Conservation (phyloP, 2,113 vertebrate genomes). For the Heterotis niloticus region DNA sequence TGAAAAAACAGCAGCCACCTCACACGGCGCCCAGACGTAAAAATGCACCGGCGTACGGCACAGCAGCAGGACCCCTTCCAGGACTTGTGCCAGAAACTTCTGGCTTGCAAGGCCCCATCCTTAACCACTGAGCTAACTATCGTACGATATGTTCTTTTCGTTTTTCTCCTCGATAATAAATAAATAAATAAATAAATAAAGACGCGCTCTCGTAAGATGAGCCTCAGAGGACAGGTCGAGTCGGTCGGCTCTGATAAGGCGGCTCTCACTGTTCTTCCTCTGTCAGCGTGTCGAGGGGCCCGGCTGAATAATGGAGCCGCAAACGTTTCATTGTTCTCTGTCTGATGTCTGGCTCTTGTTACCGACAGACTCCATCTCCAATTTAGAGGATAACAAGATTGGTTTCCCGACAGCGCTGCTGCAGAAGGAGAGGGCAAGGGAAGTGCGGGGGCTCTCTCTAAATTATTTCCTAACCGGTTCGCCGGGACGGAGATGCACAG, state of each 20-base stretch:
- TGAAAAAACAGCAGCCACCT: too few relatives aligned
- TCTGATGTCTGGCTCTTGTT: constrained; percentile 36
- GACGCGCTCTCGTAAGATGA: constrained; percentile 42
- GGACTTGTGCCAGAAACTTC: too few relatives aligned
- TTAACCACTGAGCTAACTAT: constrained; percentile 3
- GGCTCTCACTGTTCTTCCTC: constrained; percentile 25
- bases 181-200: too few relatives aligned
- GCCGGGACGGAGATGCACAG: not conserved
- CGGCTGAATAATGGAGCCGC: constrained; percentile 35
- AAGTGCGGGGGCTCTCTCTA: not conserved
- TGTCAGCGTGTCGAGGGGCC: constrained; percentile 36
- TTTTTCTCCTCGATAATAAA: too few relatives aligned
- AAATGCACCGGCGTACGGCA: too few relatives aligned
- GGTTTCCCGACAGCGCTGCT: constrained; percentile 29
- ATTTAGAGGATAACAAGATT: constrained; percentile 44
- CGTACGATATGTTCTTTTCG: constrained; percentile 39
- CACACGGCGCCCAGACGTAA: too few relatives aligned
- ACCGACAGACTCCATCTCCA: constrained; percentile 44
- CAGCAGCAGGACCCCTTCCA: too few relatives aligned
- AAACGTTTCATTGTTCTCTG: constrained; percentile 33
- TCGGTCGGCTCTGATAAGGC: constrained; percentile 37
- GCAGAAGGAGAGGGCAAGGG: not conserved
- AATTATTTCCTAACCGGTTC: not conserved
- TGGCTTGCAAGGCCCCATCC: too few relatives aligned
- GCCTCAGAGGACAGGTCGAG: constrained; percentile 34